A percentile compares a stretch with the other conserved stretches of the same genome.
phyloP scores from a whole-genome alignment of 2,113 vertebrate genomes.

The Sitta europaea region DNA sequence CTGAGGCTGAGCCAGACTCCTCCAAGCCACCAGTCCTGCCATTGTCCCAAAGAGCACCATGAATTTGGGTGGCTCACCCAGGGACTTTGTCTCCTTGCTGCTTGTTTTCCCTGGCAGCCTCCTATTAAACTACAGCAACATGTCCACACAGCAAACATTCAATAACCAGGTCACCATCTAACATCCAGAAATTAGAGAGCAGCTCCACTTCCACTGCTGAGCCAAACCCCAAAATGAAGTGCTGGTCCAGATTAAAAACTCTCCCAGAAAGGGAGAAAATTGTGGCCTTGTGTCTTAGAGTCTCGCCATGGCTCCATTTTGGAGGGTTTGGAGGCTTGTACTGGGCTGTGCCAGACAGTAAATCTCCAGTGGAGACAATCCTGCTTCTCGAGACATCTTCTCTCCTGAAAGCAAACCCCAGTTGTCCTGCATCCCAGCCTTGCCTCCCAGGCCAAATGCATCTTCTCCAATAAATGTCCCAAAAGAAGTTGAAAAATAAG shows the following conservation, averaged over 20 bases:
- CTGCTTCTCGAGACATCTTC: background rate
- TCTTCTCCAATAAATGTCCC: background rate
- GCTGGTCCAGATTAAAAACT: background rate
- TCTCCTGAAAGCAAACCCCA: background rate
- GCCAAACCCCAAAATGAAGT: slow-evolving; percentile 26
- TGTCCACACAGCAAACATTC: background rate
- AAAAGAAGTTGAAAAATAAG: background rate
- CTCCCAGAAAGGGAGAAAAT: background rate
- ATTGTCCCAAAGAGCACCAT: background rate
- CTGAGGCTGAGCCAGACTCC: background rate
- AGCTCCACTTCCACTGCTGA: background rate
- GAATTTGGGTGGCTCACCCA: background rate
- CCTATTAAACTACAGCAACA: background rate
- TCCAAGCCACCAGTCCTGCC: background rate
- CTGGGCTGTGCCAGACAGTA: background rate
- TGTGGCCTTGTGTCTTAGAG: background rate
- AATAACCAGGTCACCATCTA: background rate
- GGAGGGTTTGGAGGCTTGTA: background rate
- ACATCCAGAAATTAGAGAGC: slow-evolving; percentile 24
- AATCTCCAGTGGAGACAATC: background rate
- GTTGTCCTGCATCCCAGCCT: background rate
- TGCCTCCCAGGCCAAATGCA: background rate
- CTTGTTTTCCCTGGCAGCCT: background rate
- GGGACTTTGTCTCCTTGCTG: background rate
- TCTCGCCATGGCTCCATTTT: background rate